These are phyloP conservation scores for Gymnothorax reevesii DNA, from an alignment of 2,797 vertebrate species.

Conservation along the genomic window DNA sequence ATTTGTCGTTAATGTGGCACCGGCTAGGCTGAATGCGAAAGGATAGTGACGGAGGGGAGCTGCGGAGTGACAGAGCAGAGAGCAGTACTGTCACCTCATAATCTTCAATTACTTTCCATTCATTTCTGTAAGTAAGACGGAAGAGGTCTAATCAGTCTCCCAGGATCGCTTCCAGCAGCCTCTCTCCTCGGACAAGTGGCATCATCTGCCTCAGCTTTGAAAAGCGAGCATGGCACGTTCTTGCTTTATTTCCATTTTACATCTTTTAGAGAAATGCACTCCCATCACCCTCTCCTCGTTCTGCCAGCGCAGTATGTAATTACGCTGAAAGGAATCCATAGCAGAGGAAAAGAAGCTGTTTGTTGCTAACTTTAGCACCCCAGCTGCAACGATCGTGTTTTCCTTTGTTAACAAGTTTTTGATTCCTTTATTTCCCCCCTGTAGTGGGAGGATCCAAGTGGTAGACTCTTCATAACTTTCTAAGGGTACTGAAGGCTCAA, in stretches of 20 bases:
- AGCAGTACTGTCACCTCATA: conserved; percentile 46
- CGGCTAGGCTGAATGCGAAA: conserved; percentile 16
- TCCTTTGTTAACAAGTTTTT: conserved; percentile 28
- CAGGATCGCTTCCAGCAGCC: conserved; percentile 57
- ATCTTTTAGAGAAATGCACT: conserved; percentile 19
- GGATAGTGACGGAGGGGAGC: conserved; percentile 1
- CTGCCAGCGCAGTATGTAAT: conserved; percentile 70
- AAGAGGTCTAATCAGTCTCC: conserved; percentile 57
- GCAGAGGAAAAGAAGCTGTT: conserved; percentile 60
- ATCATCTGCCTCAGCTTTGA: conserved; percentile 67
- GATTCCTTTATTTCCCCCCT: conserved; percentile 49
- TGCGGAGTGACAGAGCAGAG: conserved; percentile 47
- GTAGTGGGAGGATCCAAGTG: conserved; percentile 31
- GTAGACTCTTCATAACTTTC: background rate
- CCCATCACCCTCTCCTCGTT: conserved; percentile 55
- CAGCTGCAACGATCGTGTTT: conserved; percentile 69
- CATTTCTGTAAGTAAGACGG: conserved; percentile 55
- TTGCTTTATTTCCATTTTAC: conserved; percentile 35
- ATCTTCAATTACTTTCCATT: conserved; percentile 66
- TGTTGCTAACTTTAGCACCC: conserved; percentile 68
- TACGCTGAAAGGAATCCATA: conserved; percentile 61
- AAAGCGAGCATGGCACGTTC: conserved; percentile 46
- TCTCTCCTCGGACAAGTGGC: conserved; percentile 33
- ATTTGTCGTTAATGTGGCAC: conserved; percentile 31
- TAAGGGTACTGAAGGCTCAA: background rate